Evolutionary conservation across 2,888 invertebrate species (phyloP).

Genomic region (Drosophila testacea): DNA sequence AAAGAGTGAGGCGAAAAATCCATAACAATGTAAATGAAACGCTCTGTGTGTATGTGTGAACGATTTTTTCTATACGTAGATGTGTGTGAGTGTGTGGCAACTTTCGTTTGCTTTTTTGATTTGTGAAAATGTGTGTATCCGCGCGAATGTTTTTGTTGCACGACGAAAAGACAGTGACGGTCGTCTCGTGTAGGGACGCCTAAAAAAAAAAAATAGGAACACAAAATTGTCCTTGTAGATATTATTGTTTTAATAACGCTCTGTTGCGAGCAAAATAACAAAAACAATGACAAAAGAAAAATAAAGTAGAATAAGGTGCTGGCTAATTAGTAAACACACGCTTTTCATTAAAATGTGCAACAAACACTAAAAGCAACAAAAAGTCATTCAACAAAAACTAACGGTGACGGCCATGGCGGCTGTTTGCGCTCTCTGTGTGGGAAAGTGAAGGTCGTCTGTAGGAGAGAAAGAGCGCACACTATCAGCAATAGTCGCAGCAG

Average conservation of each 20-base stretch:
- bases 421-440: constrained; percentile 41
- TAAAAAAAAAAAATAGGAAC: constrained; percentile 24
- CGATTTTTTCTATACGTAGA: constrained; percentile 30
- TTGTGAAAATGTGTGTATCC: constrained; percentile 81
- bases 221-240: constrained; percentile 59
- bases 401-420: constrained; percentile 44
- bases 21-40: constrained; percentile 49
- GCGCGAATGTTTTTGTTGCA: constrained; percentile 60
- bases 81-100: constrained; percentile 54
- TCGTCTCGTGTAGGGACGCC: constrained; percentile 28
- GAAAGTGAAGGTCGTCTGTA: constrained; percentile 79
- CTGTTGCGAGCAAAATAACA: constrained; percentile 31
- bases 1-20: constrained; percentile 66
- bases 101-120: constrained; percentile 76
- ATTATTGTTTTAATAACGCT: constrained; percentile 34
- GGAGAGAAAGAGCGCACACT: constrained; percentile 68
- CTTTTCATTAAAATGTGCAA: constrained; percentile 49
- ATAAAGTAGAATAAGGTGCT: constrained; percentile 30
- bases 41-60: constrained; percentile 29
- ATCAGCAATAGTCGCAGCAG: constrained; percentile 34
- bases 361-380: constrained; percentile 26
- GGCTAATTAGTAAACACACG: constrained; percentile 60
- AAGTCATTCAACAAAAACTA: constrained; percentile 55
- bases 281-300: constrained; percentile 33
- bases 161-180: constrained; percentile 34